A percentile compares a stretch with the other conserved stretches of the same genome.
phyloP scores from a whole-genome alignment of 2,797 vertebrate species.

The Leptatherina wallacei region DNA sequence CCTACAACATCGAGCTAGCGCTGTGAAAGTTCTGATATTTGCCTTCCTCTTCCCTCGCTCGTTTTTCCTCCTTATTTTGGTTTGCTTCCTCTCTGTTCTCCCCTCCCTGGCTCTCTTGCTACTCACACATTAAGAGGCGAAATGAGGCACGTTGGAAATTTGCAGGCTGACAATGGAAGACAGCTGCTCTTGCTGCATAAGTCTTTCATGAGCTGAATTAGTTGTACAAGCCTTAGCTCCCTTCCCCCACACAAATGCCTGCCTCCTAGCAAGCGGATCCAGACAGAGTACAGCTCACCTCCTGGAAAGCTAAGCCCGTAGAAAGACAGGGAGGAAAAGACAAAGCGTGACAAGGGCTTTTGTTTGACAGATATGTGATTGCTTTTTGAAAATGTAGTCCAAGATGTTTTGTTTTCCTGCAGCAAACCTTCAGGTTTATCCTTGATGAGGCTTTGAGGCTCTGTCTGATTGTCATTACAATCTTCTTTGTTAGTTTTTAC shows the following conservation, averaged over 20 bases:
- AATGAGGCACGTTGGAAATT: constrained; percentile 86
- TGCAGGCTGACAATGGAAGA: constrained; percentile 86
- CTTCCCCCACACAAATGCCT: constrained; percentile 66
- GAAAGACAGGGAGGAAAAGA: constrained; percentile 54
- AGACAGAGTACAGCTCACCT: constrained; percentile 74
- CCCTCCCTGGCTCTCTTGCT: constrained; percentile 65
- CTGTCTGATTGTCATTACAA: not conserved
- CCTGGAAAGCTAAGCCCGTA: constrained; percentile 67
- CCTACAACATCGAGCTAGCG: constrained; percentile 42
- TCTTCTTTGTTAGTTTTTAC: not conserved
- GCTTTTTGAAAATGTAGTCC: constrained; percentile 57
- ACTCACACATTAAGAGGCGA: constrained; percentile 80
- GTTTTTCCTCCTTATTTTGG: constrained; percentile 45
- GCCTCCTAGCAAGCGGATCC: constrained; percentile 66
- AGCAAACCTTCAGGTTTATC: constrained; percentile 29
- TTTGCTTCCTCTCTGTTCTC: constrained; percentile 65
- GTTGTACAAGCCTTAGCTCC: constrained; percentile 77
- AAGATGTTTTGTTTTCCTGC: constrained; percentile 49
- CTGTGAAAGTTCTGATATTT: constrained; percentile 61
- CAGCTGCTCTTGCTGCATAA: constrained; percentile 85
- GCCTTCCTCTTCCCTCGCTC: constrained; percentile 40
- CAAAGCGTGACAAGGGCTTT: constrained; percentile 74
- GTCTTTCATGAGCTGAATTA: constrained; percentile 88
- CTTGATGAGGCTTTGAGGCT: constrained; percentile 29
- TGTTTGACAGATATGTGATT: constrained; percentile 77